These are phyloP conservation scores for Thecocarcelia acutangulata DNA, from an alignment of 2,888 invertebrate genomes.

Conservation along the genomic window DNA sequence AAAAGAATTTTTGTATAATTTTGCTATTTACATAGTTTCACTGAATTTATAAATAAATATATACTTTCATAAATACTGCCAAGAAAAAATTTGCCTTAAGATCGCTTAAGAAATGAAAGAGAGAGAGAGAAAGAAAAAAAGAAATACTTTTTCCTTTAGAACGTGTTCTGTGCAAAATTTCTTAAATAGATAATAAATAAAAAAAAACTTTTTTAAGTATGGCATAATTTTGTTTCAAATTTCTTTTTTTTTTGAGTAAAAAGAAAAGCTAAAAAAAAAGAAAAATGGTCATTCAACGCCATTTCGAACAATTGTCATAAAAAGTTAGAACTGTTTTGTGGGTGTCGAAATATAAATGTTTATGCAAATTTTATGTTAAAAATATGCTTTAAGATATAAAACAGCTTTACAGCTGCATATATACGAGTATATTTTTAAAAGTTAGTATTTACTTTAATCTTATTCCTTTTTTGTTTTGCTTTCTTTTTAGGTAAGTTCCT, in stretches of 20 bases:
- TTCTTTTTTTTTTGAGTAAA: conserved; percentile 15
- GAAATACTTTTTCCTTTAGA: background rate
- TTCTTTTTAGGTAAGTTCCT: conserved; percentile 49
- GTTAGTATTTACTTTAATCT: conserved; percentile 11
- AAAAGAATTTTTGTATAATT: conserved; percentile 46
- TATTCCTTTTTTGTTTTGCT: conserved; percentile 24
- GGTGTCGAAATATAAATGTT: conserved; percentile 7
- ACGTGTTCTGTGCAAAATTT: too few relatives aligned
- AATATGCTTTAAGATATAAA: conserved; percentile 37
- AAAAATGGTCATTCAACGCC: conserved; percentile 49
- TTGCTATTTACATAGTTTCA: conserved; percentile 57
- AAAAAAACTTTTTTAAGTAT: too few relatives aligned
- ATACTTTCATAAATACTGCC: conserved; percentile 52
- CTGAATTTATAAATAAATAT: conserved; percentile 54
- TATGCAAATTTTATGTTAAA: conserved; percentile 51
- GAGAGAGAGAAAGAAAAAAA: conserved; percentile 21
- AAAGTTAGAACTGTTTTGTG: background rate
- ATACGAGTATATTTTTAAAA: conserved; percentile 1
- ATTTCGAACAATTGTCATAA: conserved; percentile 44
- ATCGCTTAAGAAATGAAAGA: conserved; percentile 6
- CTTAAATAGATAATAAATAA: too few relatives aligned
- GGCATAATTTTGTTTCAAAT: conserved; percentile 8
- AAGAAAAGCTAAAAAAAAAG: too few relatives aligned
- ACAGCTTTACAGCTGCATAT: conserved; percentile 3
- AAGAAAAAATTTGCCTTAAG: background rate